phyloP scores from a whole-genome alignment of 2,797 vertebrate genomes.

The Phylloscopus collybita region DNA sequence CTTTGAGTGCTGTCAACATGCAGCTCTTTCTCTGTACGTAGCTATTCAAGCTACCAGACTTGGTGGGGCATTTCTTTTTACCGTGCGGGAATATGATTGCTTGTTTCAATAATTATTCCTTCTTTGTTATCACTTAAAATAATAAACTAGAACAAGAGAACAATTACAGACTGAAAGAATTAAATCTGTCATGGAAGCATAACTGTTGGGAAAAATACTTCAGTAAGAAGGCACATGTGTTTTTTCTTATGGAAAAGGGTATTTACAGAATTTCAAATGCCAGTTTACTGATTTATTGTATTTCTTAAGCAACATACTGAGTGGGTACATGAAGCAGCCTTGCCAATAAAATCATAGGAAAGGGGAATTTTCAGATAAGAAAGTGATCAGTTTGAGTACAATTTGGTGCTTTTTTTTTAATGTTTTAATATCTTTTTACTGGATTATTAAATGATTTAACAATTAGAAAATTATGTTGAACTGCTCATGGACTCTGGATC shows the following conservation, averaged over 20 bases:
- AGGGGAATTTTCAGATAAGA: background rate
- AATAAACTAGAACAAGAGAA: background rate
- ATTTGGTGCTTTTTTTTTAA: background rate
- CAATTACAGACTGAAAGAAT: background rate
- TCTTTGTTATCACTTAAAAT: background rate
- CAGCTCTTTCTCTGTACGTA: background rate
- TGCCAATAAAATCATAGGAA: background rate
- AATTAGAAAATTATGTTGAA: accelerated
- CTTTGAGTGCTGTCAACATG: background rate
- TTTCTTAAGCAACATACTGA: background rate
- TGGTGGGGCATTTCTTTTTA: background rate
- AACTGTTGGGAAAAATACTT: background rate
- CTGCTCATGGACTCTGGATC: accelerated
- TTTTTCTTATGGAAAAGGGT: background rate
- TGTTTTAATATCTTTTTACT: background rate
- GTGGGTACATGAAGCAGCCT: background rate
- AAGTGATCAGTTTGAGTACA: background rate
- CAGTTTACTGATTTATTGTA: background rate
- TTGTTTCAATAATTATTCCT: background rate
- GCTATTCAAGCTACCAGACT: background rate
- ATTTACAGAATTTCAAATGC: background rate
- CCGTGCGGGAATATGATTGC: background rate
- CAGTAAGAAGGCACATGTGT: background rate
- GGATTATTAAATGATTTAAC: background rate
- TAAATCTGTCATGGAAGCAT: background rate